Evolutionary conservation across 2,888 invertebrate species (phyloP).

Genomic region (Cantharis flavilabris): DNA sequence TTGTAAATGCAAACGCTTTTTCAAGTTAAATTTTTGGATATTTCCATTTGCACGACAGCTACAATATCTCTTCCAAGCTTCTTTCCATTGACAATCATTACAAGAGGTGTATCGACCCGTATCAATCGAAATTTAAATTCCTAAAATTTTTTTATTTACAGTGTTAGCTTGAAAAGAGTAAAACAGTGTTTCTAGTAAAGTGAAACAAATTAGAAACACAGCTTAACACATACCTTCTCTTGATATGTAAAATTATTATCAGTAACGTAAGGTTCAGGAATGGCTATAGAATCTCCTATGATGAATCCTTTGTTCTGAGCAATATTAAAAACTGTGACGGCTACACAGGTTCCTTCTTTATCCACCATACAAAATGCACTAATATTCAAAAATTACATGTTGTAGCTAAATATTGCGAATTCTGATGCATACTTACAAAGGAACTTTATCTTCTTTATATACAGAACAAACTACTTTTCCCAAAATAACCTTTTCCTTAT

Average conservation of each 20-base stretch:
- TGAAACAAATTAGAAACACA: too few species aligned
- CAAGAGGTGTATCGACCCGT: conserved; percentile 77
- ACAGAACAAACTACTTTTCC: conserved; percentile 84
- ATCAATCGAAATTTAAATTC: conserved; percentile 73
- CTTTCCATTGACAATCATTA: conserved; percentile 76
- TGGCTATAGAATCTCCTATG: conserved; percentile 82
- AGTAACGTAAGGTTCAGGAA: conserved; percentile 74
- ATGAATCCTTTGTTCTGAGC: conserved; percentile 81
- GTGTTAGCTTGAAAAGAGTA: too few species aligned
- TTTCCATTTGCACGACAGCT: conserved; percentile 68
- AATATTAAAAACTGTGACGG: conserved; percentile 84
- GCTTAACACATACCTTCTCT: conserved; percentile 54
- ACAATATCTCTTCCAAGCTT: conserved; percentile 69
- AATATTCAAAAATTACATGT: conserved; percentile 43
- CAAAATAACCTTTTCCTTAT: conserved; percentile 69
- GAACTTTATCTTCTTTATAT: conserved; percentile 73
- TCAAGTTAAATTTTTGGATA: conserved; percentile 65
- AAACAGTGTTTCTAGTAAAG: too few species aligned
- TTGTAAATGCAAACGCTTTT: not conserved
- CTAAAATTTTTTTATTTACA: conserved; percentile 60
- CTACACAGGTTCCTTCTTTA: conserved; percentile 69
- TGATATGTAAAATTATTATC: conserved; percentile 63
- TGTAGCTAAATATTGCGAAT: not conserved
- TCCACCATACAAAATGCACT: conserved; percentile 85
- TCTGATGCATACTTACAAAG: conserved; percentile 69